Evolutionary conservation across 2,888 invertebrate genomes (phyloP).

Genomic region (Homarus gammarus): DNA sequence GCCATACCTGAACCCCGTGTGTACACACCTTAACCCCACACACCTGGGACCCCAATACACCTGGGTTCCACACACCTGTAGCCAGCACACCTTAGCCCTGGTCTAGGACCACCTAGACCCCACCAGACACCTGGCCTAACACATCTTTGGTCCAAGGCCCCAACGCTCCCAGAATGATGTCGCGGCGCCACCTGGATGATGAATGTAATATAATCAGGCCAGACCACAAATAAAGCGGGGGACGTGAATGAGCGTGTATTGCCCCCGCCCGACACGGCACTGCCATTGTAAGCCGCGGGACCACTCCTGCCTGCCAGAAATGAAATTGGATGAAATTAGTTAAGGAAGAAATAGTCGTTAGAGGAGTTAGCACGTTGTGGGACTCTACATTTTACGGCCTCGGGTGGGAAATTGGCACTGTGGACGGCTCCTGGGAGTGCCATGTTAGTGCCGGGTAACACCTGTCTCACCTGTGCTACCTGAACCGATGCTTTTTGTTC

Average conservation of each 20-base stretch:
- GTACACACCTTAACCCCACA: no score
- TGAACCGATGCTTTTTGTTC: no score
- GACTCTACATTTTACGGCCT: not conserved
- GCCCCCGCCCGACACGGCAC: not conserved
- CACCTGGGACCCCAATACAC: no score
- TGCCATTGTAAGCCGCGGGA: slow-evolving; percentile 21
- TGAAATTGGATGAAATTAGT: slow-evolving; percentile 51
- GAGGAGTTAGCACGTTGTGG: slow-evolving; percentile 22
- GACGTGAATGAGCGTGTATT: not conserved
- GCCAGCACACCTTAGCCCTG: no score
- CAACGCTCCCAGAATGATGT: not conserved
- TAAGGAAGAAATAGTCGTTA: slow-evolving; percentile 36
- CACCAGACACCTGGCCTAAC: no score
- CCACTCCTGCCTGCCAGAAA: slow-evolving; percentile 15
- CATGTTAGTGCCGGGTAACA: not conserved
- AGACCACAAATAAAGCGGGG: slow-evolving; percentile 7
- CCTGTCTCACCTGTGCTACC: not conserved
- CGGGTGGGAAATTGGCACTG: not conserved
- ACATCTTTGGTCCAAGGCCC: not conserved
- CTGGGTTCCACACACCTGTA: no score
- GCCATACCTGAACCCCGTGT: no score
- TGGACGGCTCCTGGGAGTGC: not conserved
- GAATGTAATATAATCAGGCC: slow-evolving; percentile 3
- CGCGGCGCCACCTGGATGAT: not conserved
- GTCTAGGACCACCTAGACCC: no score